These are phyloP conservation scores for Gorsachius magnificus DNA, from an alignment of 2,797 vertebrate species.

Conservation along the genomic window DNA sequence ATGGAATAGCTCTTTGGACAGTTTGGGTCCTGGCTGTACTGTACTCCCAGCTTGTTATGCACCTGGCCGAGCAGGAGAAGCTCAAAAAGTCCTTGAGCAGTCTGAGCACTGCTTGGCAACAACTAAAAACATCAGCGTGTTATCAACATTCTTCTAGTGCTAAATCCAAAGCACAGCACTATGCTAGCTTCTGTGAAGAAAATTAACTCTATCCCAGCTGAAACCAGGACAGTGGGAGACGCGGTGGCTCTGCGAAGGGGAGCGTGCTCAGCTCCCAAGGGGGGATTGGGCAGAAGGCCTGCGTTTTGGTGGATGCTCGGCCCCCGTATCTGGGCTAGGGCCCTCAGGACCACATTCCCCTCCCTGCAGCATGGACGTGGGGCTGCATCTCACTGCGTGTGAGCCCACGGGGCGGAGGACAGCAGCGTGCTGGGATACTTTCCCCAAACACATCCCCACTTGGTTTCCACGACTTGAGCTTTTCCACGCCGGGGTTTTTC, in stretches of 20 bases:
- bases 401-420: not conserved
- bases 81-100: no score
- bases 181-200: no score
- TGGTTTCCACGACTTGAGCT: accelerated
- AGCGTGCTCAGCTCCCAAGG: accelerated
- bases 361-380: accelerated
- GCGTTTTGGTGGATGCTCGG: accelerated
- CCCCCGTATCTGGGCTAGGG: accelerated
- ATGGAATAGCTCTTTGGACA: no score
- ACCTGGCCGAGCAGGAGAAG: no score
- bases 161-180: no score
- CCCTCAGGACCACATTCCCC: accelerated
- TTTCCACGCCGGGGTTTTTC: accelerated
- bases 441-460: not conserved
- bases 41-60: no score
- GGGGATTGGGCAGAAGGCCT: accelerated
- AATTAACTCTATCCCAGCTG: no score
- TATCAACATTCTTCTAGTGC: no score
- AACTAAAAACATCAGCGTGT: no score
- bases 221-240: accelerated
- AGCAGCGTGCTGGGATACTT: accelerated
- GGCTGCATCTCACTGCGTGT: not conserved
- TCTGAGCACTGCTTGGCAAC: no score
- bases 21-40: no score
- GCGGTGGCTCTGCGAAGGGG: accelerated